A percentile compares a stretch with the other conserved stretches of the same genome.
Conservation (phyloP, 2,113 vertebrate genomes). For the Chiloscyllium plagiosum region DNA sequence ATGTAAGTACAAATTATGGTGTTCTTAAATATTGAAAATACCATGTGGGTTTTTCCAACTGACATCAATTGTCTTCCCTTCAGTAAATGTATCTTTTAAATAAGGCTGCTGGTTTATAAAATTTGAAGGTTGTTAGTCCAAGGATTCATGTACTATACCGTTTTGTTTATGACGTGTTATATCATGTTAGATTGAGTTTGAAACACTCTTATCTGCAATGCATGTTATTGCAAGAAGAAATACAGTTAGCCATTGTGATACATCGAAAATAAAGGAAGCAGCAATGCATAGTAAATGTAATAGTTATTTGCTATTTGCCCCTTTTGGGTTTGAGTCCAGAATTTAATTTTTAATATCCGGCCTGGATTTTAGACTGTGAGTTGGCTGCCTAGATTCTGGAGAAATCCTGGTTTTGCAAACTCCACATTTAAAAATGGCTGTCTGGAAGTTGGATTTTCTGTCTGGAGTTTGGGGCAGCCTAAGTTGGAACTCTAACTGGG, state of each 20-base stretch:
- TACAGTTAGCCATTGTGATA: not conserved
- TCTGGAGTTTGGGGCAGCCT: too few relatives aligned
- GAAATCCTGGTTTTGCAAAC: too few relatives aligned
- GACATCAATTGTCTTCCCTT: not conserved
- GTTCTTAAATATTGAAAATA: not conserved
- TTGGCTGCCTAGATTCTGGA: too few relatives aligned
- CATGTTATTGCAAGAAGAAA: not conserved
- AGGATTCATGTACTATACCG: not conserved
- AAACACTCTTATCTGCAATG: not conserved
- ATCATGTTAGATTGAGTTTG: not conserved
- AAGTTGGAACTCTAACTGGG: too few relatives aligned
- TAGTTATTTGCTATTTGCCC: not conserved
- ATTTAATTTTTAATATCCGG: not conserved
- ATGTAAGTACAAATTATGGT: not conserved
- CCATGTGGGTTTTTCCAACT: not conserved
- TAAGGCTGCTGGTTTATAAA: not conserved
- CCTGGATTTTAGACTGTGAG: too few relatives aligned
- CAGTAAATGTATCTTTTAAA: not conserved
- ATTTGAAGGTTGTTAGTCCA: not conserved
- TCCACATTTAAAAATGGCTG: too few relatives aligned
- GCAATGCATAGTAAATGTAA: not conserved
- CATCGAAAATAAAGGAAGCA: not conserved
- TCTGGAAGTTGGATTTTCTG: too few relatives aligned
- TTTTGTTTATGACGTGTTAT: not conserved
- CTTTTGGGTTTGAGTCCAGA: not conserved